A percentile compares a stretch with the other conserved stretches of the same genome.
Conservation (phyloP, 2,888 invertebrate genomes). For the Mylabris sibirica region DNA sequence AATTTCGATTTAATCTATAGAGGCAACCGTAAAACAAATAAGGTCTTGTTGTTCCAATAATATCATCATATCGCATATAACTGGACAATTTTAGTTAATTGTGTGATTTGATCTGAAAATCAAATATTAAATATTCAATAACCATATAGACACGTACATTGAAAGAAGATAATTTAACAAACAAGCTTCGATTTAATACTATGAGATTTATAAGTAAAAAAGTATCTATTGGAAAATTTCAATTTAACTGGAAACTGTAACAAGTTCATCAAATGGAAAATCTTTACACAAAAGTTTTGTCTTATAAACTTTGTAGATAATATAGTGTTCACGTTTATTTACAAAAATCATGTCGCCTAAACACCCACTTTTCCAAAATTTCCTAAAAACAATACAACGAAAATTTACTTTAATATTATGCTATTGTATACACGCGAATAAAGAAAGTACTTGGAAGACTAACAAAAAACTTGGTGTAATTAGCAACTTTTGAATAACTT, state of each 20-base stretch:
- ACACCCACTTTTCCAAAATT: neutral
- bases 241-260: neutral
- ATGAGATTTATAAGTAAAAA: no score
- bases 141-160: neutral
- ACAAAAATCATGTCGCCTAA: neutral
- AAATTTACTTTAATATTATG: neutral
- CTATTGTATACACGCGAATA: neutral
- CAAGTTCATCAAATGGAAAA: neutral
- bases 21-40: slow-evolving; percentile 39
- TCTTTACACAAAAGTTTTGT: neutral
- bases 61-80: slow-evolving; percentile 22
- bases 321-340: neutral
- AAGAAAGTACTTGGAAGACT: slow-evolving; percentile 2
- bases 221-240: neutral
- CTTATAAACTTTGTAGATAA: neutral
- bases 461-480: slow-evolving; percentile 13
- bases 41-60: slow-evolving; percentile 19
- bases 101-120: slow-evolving; percentile 11
- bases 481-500: slow-evolving; percentile 18
- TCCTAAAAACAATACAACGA: neutral
- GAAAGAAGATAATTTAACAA: neutral
- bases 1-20: slow-evolving; percentile 47
- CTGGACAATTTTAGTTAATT: slow-evolving; percentile 30
- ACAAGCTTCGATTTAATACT: neutral
- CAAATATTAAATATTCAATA: slow-evolving; percentile 5